phyloP scores from a whole-genome alignment of 2,797 vertebrate genomes.

The Pantherophis vulpinus region DNA sequence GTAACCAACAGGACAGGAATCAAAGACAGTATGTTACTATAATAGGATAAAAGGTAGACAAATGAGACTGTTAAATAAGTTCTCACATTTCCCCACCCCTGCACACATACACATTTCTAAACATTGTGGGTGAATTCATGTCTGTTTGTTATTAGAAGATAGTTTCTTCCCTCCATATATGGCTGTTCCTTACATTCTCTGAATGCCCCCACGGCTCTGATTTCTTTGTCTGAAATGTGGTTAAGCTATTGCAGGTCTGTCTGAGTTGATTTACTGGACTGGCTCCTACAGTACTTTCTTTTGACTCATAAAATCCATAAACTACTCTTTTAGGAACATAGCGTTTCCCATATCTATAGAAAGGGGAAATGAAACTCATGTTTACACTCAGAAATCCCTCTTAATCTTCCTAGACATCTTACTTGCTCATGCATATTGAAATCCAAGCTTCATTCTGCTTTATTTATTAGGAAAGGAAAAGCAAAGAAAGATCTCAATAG shows the following conservation, averaged over 20 bases:
- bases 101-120: slow-evolving; percentile 55
- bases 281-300: slow-evolving; percentile 59
- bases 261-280: slow-evolving; percentile 55
- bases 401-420: slow-evolving; percentile 52
- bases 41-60: slow-evolving; percentile 27
- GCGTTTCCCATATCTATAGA: slow-evolving; percentile 50
- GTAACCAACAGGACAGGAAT: slow-evolving; percentile 26
- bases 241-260: slow-evolving; percentile 61
- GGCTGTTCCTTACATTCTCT: slow-evolving; percentile 48
- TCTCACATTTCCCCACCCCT: slow-evolving; percentile 45
- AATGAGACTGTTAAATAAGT: slow-evolving; percentile 62
- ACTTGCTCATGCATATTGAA: slow-evolving; percentile 64
- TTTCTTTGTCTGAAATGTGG: slow-evolving; percentile 66
- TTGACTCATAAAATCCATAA: slow-evolving; percentile 68
- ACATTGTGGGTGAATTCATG: slow-evolving; percentile 50
- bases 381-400: slow-evolving; percentile 36
- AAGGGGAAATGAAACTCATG: not conserved
- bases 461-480: not conserved
- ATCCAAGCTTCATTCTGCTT: slow-evolving; percentile 41
- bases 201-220: slow-evolving; percentile 54
- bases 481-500: not conserved
- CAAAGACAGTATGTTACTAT: slow-evolving; percentile 43
- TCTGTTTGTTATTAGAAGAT: slow-evolving; percentile 61
- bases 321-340: slow-evolving; percentile 43
- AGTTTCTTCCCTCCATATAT: slow-evolving; percentile 58